These are phyloP conservation scores for Magallana angulata DNA, from an alignment of 1,140 invertebrate species.

Conservation along the genomic window DNA sequence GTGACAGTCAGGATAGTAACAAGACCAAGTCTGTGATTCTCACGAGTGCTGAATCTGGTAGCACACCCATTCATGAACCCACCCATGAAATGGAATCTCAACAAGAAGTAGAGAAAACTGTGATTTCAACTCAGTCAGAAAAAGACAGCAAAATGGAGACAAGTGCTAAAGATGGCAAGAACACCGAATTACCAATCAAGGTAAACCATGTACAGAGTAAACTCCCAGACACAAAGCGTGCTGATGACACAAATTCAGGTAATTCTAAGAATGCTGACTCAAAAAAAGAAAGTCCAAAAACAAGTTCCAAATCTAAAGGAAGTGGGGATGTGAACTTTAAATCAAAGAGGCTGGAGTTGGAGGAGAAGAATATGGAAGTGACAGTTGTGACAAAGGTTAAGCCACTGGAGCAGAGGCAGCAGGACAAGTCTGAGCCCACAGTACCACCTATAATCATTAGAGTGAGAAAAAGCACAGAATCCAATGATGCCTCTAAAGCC, in stretches of 20 bases:
- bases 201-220: constrained; percentile 12
- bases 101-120: neutral
- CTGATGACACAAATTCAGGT: constrained; percentile 18
- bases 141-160: neutral
- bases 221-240: neutral
- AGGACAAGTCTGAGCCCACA: constrained; percentile 31
- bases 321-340: constrained; percentile 30
- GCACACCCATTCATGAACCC: neutral
- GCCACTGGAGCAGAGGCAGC: neutral
- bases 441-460: constrained; percentile 24
- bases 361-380: constrained; percentile 32
- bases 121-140: neutral
- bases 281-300: constrained; percentile 25
- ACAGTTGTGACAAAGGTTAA: constrained; percentile 28
- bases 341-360: neutral
- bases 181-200: neutral
- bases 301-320: constrained; percentile 34
- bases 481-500: constrained; percentile 21
- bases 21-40: neutral
- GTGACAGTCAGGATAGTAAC: neutral
- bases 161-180: neutral
- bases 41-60: neutral
- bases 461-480: neutral
- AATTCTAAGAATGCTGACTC: neutral
- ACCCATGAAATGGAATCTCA: neutral